Percentiles rank a stretch among this genome's conserved stretches.
Conservation (phyloP, 2,113 vertebrate genomes). For the Hydrochoerus hydrochaeris region DNA sequence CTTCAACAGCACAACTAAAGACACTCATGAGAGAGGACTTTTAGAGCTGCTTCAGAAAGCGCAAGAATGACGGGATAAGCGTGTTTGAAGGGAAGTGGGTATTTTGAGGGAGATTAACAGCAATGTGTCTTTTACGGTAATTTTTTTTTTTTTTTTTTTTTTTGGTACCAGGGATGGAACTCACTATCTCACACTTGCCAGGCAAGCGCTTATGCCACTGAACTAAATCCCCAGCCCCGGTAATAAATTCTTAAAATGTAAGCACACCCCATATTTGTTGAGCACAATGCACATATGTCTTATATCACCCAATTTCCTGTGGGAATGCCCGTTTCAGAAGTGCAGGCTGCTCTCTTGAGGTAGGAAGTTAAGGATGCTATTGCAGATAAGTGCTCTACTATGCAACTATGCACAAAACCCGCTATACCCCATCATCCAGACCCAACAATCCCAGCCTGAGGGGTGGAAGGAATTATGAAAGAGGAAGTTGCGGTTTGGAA, state of each 20-base stretch:
- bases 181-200: too few relatives aligned
- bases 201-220: too few relatives aligned
- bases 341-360: not conserved
- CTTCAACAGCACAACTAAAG: not conserved
- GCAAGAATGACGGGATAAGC: not conserved
- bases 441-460: not conserved
- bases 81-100: not conserved
- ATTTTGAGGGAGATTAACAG: not conserved
- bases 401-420: not conserved
- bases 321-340: not conserved
- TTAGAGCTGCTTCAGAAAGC: not conserved
- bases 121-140: not conserved
- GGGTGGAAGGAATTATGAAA: not conserved
- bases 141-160: too few relatives aligned
- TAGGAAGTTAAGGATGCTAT: not conserved
- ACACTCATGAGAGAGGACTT: not conserved
- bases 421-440: not conserved
- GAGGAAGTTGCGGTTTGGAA: constrained; percentile 42
- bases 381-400: not conserved
- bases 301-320: not conserved
- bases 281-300: not conserved
- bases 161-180: too few relatives aligned
- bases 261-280: not conserved
- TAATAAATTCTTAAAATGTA: not conserved
- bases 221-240: too few relatives aligned